Conservation (phyloP, 2,113 vertebrate genomes). For the Pygoscelis antarcticus region DNA sequence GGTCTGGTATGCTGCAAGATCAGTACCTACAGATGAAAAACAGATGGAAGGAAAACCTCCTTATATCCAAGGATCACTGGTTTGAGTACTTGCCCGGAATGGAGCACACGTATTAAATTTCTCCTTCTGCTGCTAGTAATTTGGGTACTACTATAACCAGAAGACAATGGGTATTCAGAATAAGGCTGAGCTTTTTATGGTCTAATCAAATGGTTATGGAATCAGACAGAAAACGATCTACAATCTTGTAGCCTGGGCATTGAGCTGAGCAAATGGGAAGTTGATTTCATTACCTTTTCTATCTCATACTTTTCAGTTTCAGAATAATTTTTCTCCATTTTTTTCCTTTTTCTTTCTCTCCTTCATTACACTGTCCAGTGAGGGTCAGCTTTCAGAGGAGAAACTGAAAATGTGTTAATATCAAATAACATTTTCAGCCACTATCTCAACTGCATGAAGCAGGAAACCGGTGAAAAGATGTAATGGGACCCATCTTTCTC, state of each 20-base stretch:
- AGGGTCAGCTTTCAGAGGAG: background rate
- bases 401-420: background rate
- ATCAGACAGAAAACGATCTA: background rate
- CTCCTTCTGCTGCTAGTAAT: background rate
- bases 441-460: background rate
- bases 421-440: background rate
- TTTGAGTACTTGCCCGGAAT: background rate
- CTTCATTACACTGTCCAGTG: background rate
- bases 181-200: background rate
- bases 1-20: background rate
- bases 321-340: background rate
- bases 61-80: background rate
- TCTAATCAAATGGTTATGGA: background rate
- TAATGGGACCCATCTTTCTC: background rate
- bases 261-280: background rate
- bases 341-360: background rate
- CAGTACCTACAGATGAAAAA: background rate
- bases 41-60: background rate
- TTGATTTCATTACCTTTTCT: background rate
- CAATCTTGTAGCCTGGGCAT: background rate
- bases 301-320: background rate
- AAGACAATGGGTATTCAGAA: background rate
- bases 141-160: background rate
- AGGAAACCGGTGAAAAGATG: background rate
- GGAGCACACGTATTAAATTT: background rate